A percentile compares a stretch with the other conserved stretches of the same genome.
Evolutionary conservation across 2,797 vertebrate genomes (phyloP).

Genomic region (Diplodus sargus): DNA sequence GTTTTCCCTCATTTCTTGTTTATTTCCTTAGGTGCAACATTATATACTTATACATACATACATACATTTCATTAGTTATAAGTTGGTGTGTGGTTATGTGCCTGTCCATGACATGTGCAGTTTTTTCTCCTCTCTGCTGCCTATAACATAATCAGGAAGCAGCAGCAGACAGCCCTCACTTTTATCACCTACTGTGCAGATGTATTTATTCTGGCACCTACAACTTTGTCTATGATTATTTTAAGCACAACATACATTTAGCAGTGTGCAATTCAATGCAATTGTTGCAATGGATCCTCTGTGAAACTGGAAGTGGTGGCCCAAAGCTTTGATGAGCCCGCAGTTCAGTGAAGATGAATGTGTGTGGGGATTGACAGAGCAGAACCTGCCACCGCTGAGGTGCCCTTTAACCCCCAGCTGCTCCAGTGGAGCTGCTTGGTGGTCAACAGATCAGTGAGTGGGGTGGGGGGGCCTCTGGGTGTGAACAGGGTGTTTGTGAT

Average conservation of each 20-base stretch:
- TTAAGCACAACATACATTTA: background rate
- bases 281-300: background rate
- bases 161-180: background rate
- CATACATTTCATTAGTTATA: background rate
- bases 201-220: background rate
- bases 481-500: slow-evolving; percentile 12
- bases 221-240: background rate
- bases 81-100: background rate
- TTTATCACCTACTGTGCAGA: background rate
- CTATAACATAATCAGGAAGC: background rate
- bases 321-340: slow-evolving; percentile 12
- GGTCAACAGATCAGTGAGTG: slow-evolving; percentile 40
- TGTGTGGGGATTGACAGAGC: slow-evolving; percentile 20
- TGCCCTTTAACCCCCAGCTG: slow-evolving; percentile 3
- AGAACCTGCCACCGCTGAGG: background rate
- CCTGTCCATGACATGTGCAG: background rate
- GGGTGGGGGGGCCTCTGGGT: background rate
- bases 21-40: background rate
- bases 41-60: background rate
- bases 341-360: slow-evolving; percentile 14
- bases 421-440: slow-evolving; percentile 22
- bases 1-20: background rate
- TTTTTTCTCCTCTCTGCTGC: slow-evolving; percentile 4
- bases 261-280: background rate
- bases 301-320: slow-evolving; percentile 2